Percentiles rank a stretch among this genome's conserved stretches.
phyloP scores from a whole-genome alignment of 1,140 invertebrate species.

The Pomacea maculata region DNA sequence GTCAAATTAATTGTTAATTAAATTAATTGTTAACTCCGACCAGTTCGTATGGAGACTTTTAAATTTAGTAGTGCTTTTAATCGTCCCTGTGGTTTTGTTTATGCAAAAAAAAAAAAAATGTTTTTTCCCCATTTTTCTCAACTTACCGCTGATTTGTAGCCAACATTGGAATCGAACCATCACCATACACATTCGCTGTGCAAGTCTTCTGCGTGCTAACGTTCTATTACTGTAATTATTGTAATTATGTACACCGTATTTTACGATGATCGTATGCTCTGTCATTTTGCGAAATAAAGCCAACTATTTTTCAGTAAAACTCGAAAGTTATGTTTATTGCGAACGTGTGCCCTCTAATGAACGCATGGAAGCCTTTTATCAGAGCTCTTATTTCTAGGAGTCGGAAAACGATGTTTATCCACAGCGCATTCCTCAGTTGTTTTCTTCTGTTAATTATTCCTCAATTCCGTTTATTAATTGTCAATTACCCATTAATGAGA shows the following conservation, averaged over 20 bases:
- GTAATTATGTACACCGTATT: slow-evolving; percentile 6
- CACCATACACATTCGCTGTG: background rate
- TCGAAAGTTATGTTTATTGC: background rate
- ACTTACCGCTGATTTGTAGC: background rate
- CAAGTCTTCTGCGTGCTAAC: slow-evolving; percentile 15
- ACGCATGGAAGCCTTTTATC: background rate
- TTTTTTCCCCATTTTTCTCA: background rate
- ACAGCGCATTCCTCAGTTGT: background rate
- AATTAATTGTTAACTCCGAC: too few relatives aligned
- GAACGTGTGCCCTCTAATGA: background rate
- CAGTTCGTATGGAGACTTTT: too few relatives aligned
- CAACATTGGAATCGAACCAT: background rate
- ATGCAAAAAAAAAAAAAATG: background rate
- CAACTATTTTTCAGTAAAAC: slow-evolving; percentile 12
- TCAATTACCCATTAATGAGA: background rate
- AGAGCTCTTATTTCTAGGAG: background rate
- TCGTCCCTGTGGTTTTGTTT: background rate
- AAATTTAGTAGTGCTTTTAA: too few relatives aligned
- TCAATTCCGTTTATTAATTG: background rate
- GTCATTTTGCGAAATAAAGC: slow-evolving; percentile 6
- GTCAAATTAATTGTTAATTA: too few relatives aligned
- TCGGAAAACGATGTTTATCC: background rate
- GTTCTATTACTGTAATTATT: slow-evolving; percentile 17
- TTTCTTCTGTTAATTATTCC: background rate
- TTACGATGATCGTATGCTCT: background rate